Conservation (phyloP, 1,140 invertebrate genomes). For the Lutraria rhynchaena region DNA sequence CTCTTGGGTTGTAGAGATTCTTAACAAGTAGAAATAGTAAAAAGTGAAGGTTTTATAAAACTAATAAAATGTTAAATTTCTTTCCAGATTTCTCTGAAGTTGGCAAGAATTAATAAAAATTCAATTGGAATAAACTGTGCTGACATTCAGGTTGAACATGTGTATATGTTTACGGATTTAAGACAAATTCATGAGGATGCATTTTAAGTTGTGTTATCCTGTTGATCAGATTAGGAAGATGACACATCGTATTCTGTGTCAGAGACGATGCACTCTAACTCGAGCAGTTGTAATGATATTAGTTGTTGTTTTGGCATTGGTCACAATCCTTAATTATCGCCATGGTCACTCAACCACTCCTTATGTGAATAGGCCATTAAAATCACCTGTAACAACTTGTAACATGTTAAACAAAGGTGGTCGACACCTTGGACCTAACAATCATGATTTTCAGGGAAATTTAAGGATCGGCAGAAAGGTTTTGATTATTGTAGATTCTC, state of each 20-base stretch:
- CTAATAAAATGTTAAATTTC: no score
- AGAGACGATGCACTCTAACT: slow-evolving; percentile 50
- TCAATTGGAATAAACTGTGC: no score
- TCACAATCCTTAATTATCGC: slow-evolving; percentile 22
- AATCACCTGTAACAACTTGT: slow-evolving; percentile 59
- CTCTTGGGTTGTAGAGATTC: no score
- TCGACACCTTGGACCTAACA: slow-evolving; percentile 62
- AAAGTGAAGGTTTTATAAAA: no score
- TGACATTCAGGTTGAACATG: no score
- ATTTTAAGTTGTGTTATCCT: background rate
- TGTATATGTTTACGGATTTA: no score
- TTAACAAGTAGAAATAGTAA: no score
- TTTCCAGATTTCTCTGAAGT: no score
- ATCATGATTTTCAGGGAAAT: slow-evolving; percentile 90
- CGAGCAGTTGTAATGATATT: slow-evolving; percentile 27
- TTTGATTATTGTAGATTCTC: slow-evolving; percentile 96
- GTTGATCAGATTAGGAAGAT: slow-evolving; percentile 11
- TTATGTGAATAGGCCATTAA: background rate
- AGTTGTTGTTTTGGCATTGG: background rate
- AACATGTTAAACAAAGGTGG: slow-evolving; percentile 22
- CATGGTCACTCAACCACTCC: slow-evolving; percentile 7
- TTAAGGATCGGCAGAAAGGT: slow-evolving; percentile 95
- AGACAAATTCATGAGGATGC: slow-evolving; percentile 18
- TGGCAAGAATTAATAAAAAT: no score
- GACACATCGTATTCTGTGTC: slow-evolving; percentile 40